Percentiles rank a stretch among this genome's conserved stretches.
phyloP scores from a whole-genome alignment of 64 coral and sea anemone genomes.

The Montipora efflorescens region DNA sequence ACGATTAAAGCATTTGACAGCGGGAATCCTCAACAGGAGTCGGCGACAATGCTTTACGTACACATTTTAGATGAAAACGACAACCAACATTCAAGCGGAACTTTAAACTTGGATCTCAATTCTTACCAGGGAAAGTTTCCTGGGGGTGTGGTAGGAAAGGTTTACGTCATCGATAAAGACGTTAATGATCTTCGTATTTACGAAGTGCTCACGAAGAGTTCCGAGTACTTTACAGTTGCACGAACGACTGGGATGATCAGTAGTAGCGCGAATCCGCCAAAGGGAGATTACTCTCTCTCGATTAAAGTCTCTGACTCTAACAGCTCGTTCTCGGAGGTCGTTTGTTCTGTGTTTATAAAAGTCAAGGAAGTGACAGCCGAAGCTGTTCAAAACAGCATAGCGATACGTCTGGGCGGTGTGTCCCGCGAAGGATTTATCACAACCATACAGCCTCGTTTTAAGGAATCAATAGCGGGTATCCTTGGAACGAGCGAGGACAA shows the following conservation, averaged over 20 bases:
- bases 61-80: conserved; percentile 89
- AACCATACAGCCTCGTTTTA: conserved; percentile 55
- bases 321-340: conserved; percentile 60
- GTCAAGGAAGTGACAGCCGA: conserved; percentile 70
- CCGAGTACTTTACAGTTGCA: conserved; percentile 74
- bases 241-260: conserved; percentile 72
- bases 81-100: conserved; percentile 77
- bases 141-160: conserved; percentile 75
- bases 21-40: conserved; percentile 60
- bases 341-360: conserved; percentile 70
- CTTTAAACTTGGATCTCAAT: conserved; percentile 75
- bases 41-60: conserved; percentile 52
- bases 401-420: conserved; percentile 54
- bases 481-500: conserved; percentile 64
- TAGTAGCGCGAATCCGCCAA: conserved; percentile 62
- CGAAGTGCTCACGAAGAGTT: conserved; percentile 19
- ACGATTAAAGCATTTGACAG: conserved; percentile 77
- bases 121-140: conserved; percentile 69
- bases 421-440: conserved; percentile 49
- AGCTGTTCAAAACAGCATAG: conserved; percentile 84
- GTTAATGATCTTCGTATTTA: conserved; percentile 81
- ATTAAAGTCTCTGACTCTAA: conserved; percentile 76
- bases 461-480: conserved; percentile 63
- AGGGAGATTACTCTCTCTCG: conserved; percentile 62
- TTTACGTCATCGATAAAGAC: conserved; percentile 93